Percentiles rank a stretch among this genome's conserved stretches.
phyloP scores from a whole-genome alignment of 2,797 vertebrate genomes.

The Neosilurus hyrtlii region DNA sequence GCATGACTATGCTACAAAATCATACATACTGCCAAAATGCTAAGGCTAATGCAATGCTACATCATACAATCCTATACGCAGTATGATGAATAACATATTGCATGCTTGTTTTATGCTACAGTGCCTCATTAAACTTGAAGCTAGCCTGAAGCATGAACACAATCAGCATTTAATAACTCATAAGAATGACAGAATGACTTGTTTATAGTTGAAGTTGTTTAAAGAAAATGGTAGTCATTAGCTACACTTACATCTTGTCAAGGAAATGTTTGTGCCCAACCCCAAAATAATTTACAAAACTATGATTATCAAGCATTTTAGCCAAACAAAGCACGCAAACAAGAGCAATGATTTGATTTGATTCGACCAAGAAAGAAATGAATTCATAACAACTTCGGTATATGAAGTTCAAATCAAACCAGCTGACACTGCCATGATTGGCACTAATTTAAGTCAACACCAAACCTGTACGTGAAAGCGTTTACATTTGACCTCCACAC shows the following conservation, averaged over 20 bases:
- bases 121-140: slow-evolving; percentile 9
- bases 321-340: background rate
- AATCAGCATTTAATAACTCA: slow-evolving; percentile 20
- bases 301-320: slow-evolving; percentile 1
- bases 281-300: background rate
- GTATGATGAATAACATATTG: background rate
- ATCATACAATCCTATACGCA: background rate
- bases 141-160: slow-evolving; percentile 15
- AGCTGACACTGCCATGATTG: background rate
- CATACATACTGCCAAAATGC: slow-evolving; percentile 8
- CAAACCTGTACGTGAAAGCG: slow-evolving; percentile 11
- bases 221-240: slow-evolving; percentile 14
- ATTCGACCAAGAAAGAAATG: background rate
- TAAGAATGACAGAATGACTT: slow-evolving; percentile 20
- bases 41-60: background rate
- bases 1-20: background rate
- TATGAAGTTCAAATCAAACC: background rate
- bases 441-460: slow-evolving; percentile 44
- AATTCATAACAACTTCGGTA: background rate
- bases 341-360: background rate
- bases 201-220: slow-evolving; percentile 2
- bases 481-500: slow-evolving; percentile 32
- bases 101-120: slow-evolving; percentile 30
- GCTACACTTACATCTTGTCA: background rate
- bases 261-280: background rate